Conservation (phyloP, 2,888 invertebrate species). For the Buathra laborator region DNA sequence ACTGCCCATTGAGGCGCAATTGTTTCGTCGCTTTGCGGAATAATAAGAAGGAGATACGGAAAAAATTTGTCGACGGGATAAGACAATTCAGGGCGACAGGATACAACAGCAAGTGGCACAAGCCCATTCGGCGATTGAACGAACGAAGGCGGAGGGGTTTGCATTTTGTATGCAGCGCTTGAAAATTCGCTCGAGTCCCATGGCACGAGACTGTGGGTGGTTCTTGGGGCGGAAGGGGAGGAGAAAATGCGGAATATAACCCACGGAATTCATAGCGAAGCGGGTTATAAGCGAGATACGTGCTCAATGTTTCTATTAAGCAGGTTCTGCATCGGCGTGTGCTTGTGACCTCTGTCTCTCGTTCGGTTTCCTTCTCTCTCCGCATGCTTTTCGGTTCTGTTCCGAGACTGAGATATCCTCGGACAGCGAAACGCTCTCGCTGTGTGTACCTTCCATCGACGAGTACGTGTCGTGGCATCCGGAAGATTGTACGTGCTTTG, state of each 20-base stretch:
- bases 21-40: neutral
- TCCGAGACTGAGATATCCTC: conserved; percentile 19
- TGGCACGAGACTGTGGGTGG: conserved; percentile 25
- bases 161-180: conserved; percentile 56
- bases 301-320: conserved; percentile 67
- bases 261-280: conserved; percentile 62
- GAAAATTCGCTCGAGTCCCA: conserved; percentile 53
- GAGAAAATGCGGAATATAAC: conserved; percentile 38
- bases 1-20: conserved; percentile 14
- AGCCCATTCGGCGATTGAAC: conserved; percentile 39
- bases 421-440: conserved; percentile 17
- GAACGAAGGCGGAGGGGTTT: conserved; percentile 33
- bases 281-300: conserved; percentile 61
- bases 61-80: neutral
- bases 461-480: conserved; percentile 33
- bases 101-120: conserved; percentile 35
- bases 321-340: conserved; percentile 16
- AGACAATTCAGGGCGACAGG: conserved; percentile 42
- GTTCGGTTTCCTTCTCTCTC: neutral
- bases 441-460: conserved; percentile 8
- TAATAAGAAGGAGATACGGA: neutral
- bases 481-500: conserved; percentile 53
- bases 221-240: neutral
- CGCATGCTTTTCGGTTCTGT: conserved; percentile 36
- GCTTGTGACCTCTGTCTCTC: conserved; percentile 5